Evolutionary conservation across 2,113 vertebrate species (phyloP).

Genomic region (Sus scrofa): DNA sequence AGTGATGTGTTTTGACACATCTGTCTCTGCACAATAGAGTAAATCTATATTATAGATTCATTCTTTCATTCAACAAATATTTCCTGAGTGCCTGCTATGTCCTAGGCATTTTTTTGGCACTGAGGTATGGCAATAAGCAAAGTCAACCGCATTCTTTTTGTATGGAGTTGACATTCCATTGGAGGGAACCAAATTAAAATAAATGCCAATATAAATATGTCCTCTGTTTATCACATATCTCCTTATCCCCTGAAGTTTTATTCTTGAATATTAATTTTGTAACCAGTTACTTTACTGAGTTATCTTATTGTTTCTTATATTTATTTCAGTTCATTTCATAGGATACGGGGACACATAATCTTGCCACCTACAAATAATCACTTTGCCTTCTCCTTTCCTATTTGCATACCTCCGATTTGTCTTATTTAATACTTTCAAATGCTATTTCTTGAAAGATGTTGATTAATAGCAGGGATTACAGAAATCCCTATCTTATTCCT

Average conservation of each 20-base stretch:
- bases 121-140: neutral
- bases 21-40: neutral
- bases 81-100: neutral
- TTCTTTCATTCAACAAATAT: neutral
- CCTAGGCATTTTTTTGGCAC: neutral
- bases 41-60: neutral
- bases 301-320: neutral
- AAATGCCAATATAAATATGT: neutral
- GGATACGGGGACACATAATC: neutral
- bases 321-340: neutral
- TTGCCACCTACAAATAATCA: neutral
- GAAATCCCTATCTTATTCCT: neutral
- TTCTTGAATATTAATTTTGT: conserved; percentile 23
- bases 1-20: neutral
- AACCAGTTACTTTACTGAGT: neutral
- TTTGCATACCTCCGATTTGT: neutral
- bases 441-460: neutral
- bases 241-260: neutral
- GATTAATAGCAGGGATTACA: neutral
- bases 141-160: neutral
- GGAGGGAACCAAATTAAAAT: neutral
- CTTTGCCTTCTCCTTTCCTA: neutral
- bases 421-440: neutral
- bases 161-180: neutral
- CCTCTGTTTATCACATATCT: neutral